Evolutionary conservation across 1,140 invertebrate species (phyloP), one percentile per base, ranked within the genome.

Genomic region (Atopsyche davidsoni): DNA sequence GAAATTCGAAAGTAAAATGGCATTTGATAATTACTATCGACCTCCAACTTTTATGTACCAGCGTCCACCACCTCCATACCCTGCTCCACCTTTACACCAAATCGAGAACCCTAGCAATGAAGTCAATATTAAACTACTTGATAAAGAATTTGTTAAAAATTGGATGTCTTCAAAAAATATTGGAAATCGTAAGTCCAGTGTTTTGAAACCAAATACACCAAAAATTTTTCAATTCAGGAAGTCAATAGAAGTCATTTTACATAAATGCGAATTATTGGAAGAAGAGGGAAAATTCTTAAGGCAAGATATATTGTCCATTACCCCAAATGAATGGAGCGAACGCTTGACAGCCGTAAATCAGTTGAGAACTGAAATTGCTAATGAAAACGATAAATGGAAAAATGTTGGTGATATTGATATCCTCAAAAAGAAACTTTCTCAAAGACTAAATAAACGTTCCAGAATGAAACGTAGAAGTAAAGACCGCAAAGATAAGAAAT

Each of bases 381-480:
- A 65, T 36, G 59, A 67, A 2, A 61, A 79, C 38, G 45, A 62
- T 21, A 6, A 14, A 13, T 56, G 63, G 45, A 65, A 77, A 24
- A 70, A 69, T 45, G 63, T 65, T 34, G 50, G 62, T n/a, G 60
- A 68, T 13, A 60, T 75, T 23, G 69, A 70, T 32, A 52, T 61
- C 11, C 55, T 79, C 19, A 75, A 71, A 48, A 74, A 67, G 36
- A 57, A 66, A 32, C 46, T 82, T 22, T 57, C 68, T 3, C 78
- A 74, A 54, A 68, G 81, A 40, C 65, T 63, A 19, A 76, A 72
- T 13, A 84, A 83, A 58, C 69, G 81, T 44, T 45, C 66, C 17
- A 69, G 75, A 28, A 60, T 77, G 35, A 79, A 77, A 57, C 68
- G 65, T 47, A 63, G 69, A 25, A 72, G 62, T 24, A 57, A 64